These are phyloP conservation scores for Sycophaga agraensis DNA, from an alignment of 1,140 invertebrate genomes.

Conservation along the genomic window DNA sequence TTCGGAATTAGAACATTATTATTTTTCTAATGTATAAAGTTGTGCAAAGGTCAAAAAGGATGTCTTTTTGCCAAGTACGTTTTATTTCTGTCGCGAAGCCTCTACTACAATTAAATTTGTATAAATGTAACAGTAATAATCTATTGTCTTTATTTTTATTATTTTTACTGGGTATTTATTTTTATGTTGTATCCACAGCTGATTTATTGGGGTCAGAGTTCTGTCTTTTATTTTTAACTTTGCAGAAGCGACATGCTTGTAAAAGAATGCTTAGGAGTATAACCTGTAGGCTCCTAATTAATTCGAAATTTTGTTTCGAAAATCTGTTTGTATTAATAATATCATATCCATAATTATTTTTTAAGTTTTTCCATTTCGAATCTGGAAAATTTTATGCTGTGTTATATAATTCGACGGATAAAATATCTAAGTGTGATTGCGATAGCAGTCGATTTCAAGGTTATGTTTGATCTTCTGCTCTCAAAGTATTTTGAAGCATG, in stretches of 20 bases:
- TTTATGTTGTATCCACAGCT: background rate
- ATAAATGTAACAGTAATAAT: background rate
- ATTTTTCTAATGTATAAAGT: background rate
- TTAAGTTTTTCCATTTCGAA: no score
- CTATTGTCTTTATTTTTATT: background rate
- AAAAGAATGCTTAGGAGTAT: no score
- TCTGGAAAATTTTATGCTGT: no score
- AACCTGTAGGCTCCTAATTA: no score
- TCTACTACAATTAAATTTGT: background rate
- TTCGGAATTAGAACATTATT: no score
- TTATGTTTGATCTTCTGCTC: conserved; percentile 30
- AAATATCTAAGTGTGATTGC: background rate
- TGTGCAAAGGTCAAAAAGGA: conserved; percentile 25
- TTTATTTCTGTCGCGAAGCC: conserved; percentile 17
- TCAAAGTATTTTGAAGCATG: background rate
- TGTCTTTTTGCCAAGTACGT: background rate
- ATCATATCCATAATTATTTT: no score
- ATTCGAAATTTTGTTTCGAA: no score
- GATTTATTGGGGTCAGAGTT: background rate
- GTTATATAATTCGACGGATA: conserved; percentile 17
- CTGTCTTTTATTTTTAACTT: conserved; percentile 6
- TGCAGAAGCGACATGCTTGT: background rate
- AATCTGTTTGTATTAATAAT: no score
- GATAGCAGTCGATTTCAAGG: conserved; percentile 18
- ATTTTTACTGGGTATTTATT: background rate